A percentile compares a stretch with the other conserved stretches of the same genome.
Evolutionary conservation across 2,888 invertebrate species (phyloP).

Genomic region (Trichogramma dendrolimi): DNA sequence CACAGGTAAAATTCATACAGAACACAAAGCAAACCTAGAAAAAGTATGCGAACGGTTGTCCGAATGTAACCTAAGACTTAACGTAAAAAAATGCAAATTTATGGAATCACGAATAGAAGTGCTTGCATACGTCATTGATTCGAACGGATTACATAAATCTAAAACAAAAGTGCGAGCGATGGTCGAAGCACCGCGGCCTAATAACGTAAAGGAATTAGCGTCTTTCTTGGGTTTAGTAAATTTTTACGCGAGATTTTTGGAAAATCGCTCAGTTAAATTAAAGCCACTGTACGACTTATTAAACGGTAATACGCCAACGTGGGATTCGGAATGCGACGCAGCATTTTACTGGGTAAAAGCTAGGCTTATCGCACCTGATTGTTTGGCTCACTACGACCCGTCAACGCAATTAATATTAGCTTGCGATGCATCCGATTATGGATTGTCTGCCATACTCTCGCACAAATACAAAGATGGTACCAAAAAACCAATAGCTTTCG

Average conservation of each 20-base stretch:
- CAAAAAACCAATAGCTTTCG: slow-evolving; percentile 25
- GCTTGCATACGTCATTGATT: slow-evolving; percentile 32
- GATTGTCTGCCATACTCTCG: slow-evolving; percentile 22
- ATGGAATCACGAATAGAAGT: slow-evolving; percentile 17
- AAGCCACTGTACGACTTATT: slow-evolving; percentile 24
- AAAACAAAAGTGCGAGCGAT: slow-evolving; percentile 12
- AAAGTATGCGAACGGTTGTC: slow-evolving; percentile 28
- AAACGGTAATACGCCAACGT: slow-evolving; percentile 11
- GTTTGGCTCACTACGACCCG: slow-evolving; percentile 26
- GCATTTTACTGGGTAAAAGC: slow-evolving; percentile 27
- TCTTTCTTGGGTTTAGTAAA: slow-evolving; percentile 9
- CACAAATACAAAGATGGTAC: slow-evolving; percentile 19
- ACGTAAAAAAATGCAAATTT: slow-evolving; percentile 32
- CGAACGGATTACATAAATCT: slow-evolving; percentile 31
- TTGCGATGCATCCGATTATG: slow-evolving; percentile 27
- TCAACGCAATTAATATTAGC: slow-evolving; percentile 21
- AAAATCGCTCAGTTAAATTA: slow-evolving; percentile 3
- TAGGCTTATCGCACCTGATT: slow-evolving; percentile 21
- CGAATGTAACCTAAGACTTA: slow-evolving; percentile 29
- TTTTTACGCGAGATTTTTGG: slow-evolving; percentile 15
- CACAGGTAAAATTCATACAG: slow-evolving; percentile 20
- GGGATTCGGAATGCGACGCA: slow-evolving; percentile 21
- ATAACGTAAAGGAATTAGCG: slow-evolving; percentile 6
- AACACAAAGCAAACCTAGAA: slow-evolving; percentile 26
- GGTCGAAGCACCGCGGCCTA: slow-evolving; percentile 2